Evolutionary conservation across 2,113 vertebrate genomes (phyloP).

Genomic region (Climacteris rufus): DNA sequence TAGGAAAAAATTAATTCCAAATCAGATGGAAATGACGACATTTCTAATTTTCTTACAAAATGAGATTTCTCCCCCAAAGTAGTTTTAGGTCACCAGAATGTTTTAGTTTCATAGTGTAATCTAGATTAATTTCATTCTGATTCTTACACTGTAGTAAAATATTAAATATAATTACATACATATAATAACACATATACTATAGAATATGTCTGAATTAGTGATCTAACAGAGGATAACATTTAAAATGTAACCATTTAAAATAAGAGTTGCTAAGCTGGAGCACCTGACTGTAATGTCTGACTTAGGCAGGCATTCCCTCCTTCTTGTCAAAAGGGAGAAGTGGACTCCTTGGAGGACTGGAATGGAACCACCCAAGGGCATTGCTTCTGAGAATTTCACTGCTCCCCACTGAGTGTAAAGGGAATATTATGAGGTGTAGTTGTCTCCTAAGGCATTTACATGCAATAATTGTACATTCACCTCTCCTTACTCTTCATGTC

Average conservation of each 20-base stretch:
- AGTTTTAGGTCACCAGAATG: conserved; percentile 7
- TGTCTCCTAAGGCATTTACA: neutral
- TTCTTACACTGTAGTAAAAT: conserved; percentile 10
- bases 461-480: neutral
- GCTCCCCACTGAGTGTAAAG: neutral
- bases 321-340: neutral
- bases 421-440: neutral
- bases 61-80: conserved; percentile 26
- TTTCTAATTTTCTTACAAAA: conserved; percentile 53
- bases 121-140: neutral
- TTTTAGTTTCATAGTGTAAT: conserved; percentile 18
- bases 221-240: neutral
- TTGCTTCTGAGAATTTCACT: neutral
- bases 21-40: conserved; percentile 44
- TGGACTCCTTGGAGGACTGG: neutral
- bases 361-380: neutral
- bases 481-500: neutral
- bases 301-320: neutral
- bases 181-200: neutral
- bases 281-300: neutral
- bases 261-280: neutral
- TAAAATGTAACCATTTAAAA: conserved; percentile 3
- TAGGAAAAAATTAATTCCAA: conserved; percentile 53
- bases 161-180: conserved; percentile 20
- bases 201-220: neutral